Base-by-base conservation (phyloP, 2,797 vertebrate genomes). In the Gouania willdenowi region DNA sequence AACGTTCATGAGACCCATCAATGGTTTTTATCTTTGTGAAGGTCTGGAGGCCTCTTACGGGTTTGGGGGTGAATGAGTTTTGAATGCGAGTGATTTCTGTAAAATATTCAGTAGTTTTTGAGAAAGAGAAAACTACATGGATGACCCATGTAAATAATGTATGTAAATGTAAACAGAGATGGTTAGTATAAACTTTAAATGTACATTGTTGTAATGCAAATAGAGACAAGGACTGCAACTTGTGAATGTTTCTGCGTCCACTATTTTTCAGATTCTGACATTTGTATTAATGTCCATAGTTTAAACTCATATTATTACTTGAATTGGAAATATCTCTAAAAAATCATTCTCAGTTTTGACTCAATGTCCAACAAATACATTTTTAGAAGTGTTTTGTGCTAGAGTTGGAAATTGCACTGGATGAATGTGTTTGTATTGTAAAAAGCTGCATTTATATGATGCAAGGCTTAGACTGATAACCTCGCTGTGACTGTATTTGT, bases 171-270 rank as follows among this genome's bases (percentile, higher is more conserved):
- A 66, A 72, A 81, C 45, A 66, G 50, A 67, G 28, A 28, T 26
- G n/a, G 22, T 10, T 18, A 11, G 54, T 36, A 41, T 65, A 20
- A 59, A 48, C 79, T 63, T 74, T 69, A 74, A 75, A 57, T 73
- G 53, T 68, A 26, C 71, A 58, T 77, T 65, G n/a, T n/a, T n/a
- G n/a, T 71, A 60, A 75, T 79, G 31, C 80, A 71, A 78, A 74
- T 66, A 57, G 55, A 50, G 14, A 39, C 12, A 36, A 37, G 64
- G 74, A 79, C n/a, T n/a, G n/a, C n/a, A 56, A 61, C 56, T 40
- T 22, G n/a, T 42, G 15, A 41, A 35, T 37, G 31, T 41, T 28
- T 9, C 42, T 39, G 13, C 28, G 41, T 68, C 19, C 45, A 36
- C 30, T 48, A 55, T 41, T 51, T 59, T 72, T 79, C 34, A 66